Conservation (phyloP, 2,113 vertebrate genomes). For the Chunga burmeisteri region DNA sequence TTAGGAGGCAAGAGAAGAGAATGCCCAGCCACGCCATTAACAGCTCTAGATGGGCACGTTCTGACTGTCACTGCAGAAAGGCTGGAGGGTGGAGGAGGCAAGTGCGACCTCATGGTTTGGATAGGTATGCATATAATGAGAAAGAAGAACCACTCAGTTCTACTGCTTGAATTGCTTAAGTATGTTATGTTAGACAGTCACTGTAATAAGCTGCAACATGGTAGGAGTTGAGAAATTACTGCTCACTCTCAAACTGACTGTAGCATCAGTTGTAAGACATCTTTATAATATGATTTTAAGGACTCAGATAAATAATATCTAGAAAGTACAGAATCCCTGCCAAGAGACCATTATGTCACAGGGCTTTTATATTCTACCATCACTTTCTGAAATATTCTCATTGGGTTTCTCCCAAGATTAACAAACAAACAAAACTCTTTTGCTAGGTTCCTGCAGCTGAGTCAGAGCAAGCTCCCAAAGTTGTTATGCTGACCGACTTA, state of each 20-base stretch:
- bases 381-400: background rate
- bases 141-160: background rate
- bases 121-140: background rate
- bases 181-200: background rate
- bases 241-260: background rate
- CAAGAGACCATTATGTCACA: background rate
- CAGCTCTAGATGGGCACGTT: background rate
- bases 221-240: background rate
- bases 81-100: background rate
- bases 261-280: background rate
- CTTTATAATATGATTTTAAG: background rate
- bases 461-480: background rate
- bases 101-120: background rate
- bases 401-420: background rate
- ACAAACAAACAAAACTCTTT: background rate
- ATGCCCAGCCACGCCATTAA: accelerated
- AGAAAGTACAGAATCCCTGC: background rate
- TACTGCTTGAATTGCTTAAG: background rate
- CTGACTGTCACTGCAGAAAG: background rate
- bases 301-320: background rate
- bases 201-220: background rate
- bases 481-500: background rate
- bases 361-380: background rate
- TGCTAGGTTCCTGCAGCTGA: background rate
- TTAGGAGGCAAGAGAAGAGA: background rate